phyloP scores from a whole-genome alignment of 2,113 vertebrate genomes.

The Hippocampus barbouri region DNA sequence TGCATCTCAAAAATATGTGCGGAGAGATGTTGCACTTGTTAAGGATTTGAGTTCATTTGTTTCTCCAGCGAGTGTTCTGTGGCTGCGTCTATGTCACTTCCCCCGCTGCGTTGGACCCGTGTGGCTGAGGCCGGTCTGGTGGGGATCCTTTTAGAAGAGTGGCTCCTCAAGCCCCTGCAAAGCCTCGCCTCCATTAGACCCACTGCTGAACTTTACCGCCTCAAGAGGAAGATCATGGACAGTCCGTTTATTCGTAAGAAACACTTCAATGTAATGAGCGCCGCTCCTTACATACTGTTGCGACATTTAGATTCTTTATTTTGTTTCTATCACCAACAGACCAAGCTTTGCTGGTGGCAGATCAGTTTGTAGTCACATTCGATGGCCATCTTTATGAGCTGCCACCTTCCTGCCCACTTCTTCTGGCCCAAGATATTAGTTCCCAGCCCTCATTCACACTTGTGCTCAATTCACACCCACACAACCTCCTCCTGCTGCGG shows the following conservation, averaged over 20 bases:
- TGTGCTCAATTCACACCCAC: slow-evolving; percentile 50
- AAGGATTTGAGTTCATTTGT: not conserved
- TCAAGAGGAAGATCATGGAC: slow-evolving; percentile 77
- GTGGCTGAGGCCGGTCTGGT: slow-evolving; percentile 60
- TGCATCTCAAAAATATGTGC: slow-evolving; percentile 6
- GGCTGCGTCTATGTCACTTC: slow-evolving; percentile 63
- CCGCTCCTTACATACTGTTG: not conserved
- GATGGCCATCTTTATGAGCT: slow-evolving; percentile 76
- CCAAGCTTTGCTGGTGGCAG: slow-evolving; percentile 76
- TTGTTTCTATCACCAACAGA: slow-evolving; percentile 59
- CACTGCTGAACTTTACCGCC: slow-evolving; percentile 71
- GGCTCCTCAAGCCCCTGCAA: slow-evolving; percentile 72
- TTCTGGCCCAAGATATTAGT: slow-evolving; percentile 75
- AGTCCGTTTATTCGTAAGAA: slow-evolving; percentile 76
- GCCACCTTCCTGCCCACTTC: slow-evolving; percentile 63
- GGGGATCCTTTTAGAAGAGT: slow-evolving; percentile 77
- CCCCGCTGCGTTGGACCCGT: slow-evolving; percentile 42
- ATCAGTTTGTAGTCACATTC: slow-evolving; percentile 78
- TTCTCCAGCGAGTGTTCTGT: slow-evolving; percentile 69
- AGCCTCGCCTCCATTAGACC: slow-evolving; percentile 60
- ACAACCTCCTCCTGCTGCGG: slow-evolving; percentile 59
- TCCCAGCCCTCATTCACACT: slow-evolving; percentile 62
- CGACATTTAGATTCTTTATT: not conserved
- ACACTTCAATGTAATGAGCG: not conserved
- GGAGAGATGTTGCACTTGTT: not conserved